Conservation (phyloP, 2,797 vertebrate genomes). For the Megaceryle alcyon region DNA sequence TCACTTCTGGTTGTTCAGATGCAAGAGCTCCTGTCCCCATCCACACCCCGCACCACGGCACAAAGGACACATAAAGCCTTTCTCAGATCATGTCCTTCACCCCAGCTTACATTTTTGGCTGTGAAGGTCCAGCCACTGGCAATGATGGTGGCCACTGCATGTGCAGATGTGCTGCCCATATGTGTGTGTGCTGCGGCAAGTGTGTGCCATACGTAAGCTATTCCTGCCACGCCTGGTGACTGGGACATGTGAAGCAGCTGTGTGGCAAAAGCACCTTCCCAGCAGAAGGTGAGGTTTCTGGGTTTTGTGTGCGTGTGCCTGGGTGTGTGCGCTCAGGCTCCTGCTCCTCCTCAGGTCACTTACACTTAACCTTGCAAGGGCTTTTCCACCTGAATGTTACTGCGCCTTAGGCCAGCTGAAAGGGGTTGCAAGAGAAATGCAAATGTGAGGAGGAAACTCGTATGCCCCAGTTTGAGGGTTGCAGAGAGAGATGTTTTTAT, state of each 20-base stretch:
- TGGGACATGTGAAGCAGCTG: neutral
- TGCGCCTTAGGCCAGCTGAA: neutral
- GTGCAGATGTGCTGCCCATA: accelerated
- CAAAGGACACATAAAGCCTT: neutral
- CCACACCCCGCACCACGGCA: neutral
- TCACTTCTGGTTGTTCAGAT: neutral
- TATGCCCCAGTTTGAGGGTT: neutral
- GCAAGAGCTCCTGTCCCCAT: neutral
- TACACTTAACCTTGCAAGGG: neutral
- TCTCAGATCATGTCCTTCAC: neutral
- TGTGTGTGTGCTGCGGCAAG: accelerated
- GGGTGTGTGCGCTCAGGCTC: accelerated
- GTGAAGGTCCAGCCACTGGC: neutral
- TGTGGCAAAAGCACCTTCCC: neutral
- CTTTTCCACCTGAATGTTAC: neutral
- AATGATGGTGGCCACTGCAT: accelerated
- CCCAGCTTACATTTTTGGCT: neutral
- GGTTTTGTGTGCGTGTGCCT: neutral
- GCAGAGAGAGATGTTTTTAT: conserved; percentile 19
- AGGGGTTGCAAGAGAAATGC: neutral
- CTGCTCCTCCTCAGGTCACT: neutral
- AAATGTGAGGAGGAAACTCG: neutral
- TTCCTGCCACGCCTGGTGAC: neutral
- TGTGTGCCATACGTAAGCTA: accelerated
- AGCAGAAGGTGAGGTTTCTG: neutral